Evolutionary conservation across 2,113 vertebrate genomes (phyloP).

Genomic region (Emberiza fucata): DNA sequence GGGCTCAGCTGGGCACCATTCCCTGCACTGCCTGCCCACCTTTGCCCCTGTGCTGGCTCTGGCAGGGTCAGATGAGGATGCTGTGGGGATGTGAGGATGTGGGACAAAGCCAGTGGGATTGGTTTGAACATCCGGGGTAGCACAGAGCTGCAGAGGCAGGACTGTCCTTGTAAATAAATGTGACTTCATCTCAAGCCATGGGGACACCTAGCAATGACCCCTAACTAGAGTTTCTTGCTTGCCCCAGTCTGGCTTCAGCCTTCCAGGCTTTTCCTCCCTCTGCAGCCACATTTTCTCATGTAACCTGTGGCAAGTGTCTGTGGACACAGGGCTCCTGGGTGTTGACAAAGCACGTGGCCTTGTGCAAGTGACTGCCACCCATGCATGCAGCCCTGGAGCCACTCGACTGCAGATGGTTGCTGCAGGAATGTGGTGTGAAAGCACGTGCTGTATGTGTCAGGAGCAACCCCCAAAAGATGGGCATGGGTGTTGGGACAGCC

Average conservation of each 20-base stretch:
- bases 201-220: background rate
- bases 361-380: background rate
- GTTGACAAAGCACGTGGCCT: background rate
- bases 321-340: background rate
- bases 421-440: background rate
- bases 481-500: background rate
- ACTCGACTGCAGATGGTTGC: background rate
- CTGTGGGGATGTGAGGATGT: background rate
- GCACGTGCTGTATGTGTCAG: fast-evolving
- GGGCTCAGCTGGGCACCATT: fast-evolving
- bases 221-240: background rate
- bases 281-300: background rate
- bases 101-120: background rate
- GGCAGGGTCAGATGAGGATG: background rate
- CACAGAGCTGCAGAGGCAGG: background rate
- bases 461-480: background rate
- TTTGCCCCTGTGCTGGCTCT: background rate
- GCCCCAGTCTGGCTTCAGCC: background rate
- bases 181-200: background rate
- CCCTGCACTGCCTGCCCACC: too few species aligned
- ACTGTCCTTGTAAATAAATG: background rate
- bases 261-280: background rate
- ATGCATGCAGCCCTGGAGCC: fast-evolving
- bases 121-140: fast-evolving
- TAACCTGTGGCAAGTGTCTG: background rate